These are phyloP conservation scores for Bellardia pandia DNA, from an alignment of 2,888 invertebrate species.

Conservation along the genomic window DNA sequence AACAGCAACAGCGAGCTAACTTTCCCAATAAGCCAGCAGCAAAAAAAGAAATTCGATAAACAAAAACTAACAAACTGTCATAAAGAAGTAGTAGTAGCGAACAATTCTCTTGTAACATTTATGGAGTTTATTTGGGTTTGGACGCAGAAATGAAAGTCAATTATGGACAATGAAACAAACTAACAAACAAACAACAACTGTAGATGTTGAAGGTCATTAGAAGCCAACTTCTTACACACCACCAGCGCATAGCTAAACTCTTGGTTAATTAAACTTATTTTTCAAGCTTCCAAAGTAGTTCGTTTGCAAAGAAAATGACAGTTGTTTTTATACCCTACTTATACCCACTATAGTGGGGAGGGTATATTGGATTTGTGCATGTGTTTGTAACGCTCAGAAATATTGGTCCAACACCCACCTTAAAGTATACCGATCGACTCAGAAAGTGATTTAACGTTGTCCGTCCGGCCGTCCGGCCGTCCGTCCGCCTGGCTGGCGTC, in stretches of 20 bases:
- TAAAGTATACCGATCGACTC: too few species aligned
- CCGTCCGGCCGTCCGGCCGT: too few species aligned
- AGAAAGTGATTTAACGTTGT: too few species aligned
- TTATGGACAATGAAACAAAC: constrained; percentile 45
- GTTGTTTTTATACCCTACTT: too few species aligned
- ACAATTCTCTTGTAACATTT: constrained; percentile 21
- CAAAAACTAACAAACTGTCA: constrained; percentile 23
- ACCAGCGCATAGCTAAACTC: neutral
- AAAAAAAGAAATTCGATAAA: constrained; percentile 6
- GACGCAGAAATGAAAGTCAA: constrained; percentile 59
- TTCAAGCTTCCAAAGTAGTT: neutral
- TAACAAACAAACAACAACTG: constrained; percentile 4
- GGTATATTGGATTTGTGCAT: too few species aligned
- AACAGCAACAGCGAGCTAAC: neutral
- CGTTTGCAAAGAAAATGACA: neutral
- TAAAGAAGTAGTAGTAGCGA: constrained; percentile 23
- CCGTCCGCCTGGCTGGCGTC: too few species aligned
- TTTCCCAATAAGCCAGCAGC: neutral
- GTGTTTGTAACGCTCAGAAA: too few species aligned
- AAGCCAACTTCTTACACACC: constrained; percentile 8
- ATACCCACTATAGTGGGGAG: too few species aligned
- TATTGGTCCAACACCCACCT: too few species aligned
- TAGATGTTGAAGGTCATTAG: constrained; percentile 54
- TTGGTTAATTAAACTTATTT: neutral
- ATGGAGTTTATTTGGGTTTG: constrained; percentile 35